A percentile compares a stretch with the other conserved stretches of the same genome.
Conservation (phyloP, 2,797 vertebrate species). For the Amblyopsis hoosieri region DNA sequence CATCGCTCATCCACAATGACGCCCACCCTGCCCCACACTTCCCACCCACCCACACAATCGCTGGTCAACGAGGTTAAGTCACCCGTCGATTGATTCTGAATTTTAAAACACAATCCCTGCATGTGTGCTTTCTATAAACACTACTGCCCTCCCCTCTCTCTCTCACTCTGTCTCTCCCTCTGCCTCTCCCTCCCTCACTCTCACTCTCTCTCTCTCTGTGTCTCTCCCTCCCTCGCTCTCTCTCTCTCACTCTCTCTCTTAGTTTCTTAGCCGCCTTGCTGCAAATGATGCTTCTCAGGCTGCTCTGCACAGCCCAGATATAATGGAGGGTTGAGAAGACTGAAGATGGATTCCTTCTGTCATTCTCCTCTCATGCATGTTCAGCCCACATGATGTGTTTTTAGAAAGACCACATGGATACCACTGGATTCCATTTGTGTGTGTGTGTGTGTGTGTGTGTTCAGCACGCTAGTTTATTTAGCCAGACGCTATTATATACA, state of each 20-base stretch:
- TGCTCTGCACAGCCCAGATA: slow-evolving; percentile 23
- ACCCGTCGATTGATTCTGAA: slow-evolving; percentile 18
- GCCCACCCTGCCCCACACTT: neutral
- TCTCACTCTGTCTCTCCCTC: slow-evolving; percentile 4
- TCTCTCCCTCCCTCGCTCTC: neutral
- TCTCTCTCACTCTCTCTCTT: slow-evolving; percentile 7
- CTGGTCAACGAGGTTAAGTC: neutral
- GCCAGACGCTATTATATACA: too few species aligned
- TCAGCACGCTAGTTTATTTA: too few species aligned
- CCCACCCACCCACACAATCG: too few species aligned
- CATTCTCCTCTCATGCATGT: slow-evolving; percentile 29
- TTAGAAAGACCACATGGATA: neutral
- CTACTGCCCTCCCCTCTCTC: neutral
- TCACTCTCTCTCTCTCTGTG: neutral
- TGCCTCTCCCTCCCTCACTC: neutral
- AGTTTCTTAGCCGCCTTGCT: slow-evolving; percentile 1
- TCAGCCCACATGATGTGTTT: slow-evolving; percentile 11
- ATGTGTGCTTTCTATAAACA: neutral
- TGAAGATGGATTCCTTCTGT: slow-evolving; percentile 21
- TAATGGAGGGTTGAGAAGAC: slow-evolving; percentile 17
- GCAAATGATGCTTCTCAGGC: neutral
- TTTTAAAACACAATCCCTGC: neutral
- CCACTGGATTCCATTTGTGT: too few species aligned
- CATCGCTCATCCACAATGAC: neutral
- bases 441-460: too few species aligned